Evolutionary conservation across 2,113 vertebrate genomes (phyloP).

Genomic region (Vimba vimba): DNA sequence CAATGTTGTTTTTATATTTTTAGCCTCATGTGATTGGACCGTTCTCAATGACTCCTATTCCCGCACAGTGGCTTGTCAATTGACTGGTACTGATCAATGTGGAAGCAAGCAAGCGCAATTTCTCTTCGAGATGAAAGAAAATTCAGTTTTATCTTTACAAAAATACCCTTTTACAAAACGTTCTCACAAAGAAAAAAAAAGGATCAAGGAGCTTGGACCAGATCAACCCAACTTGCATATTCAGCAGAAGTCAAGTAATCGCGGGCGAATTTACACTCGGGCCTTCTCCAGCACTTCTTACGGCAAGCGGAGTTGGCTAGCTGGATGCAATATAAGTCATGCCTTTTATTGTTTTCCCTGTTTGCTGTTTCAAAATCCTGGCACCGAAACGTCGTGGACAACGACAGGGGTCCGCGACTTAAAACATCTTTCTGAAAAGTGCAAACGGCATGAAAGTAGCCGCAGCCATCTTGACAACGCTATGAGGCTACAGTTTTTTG

Average conservation of each 20-base stretch:
- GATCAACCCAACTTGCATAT: slow-evolving; percentile 4
- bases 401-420: not conserved
- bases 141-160: slow-evolving; percentile 30
- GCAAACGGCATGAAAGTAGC: slow-evolving; percentile 8
- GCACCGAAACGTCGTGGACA: slow-evolving; percentile 11
- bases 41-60: not conserved
- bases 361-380: slow-evolving; percentile 18
- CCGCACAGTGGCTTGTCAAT: not conserved
- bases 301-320: slow-evolving; percentile 20
- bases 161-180: not conserved
- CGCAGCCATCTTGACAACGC: slow-evolving; percentile 23
- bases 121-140: slow-evolving; percentile 13
- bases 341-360: slow-evolving; percentile 44
- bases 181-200: slow-evolving; percentile 8
- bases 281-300: slow-evolving; percentile 4
- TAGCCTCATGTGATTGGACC: not conserved
- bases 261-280: not conserved
- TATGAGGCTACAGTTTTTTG: not conserved
- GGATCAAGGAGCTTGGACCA: slow-evolving; percentile 20
- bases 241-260: not conserved
- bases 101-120: not conserved
- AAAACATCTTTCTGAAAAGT: slow-evolving; percentile 43
- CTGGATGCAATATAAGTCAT: slow-evolving; percentile 24
- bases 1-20: not conserved
- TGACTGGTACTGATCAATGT: not conserved